Evolutionary conservation across 2,888 invertebrate genomes (phyloP).

Genomic region (Rhagonycha fulva): DNA sequence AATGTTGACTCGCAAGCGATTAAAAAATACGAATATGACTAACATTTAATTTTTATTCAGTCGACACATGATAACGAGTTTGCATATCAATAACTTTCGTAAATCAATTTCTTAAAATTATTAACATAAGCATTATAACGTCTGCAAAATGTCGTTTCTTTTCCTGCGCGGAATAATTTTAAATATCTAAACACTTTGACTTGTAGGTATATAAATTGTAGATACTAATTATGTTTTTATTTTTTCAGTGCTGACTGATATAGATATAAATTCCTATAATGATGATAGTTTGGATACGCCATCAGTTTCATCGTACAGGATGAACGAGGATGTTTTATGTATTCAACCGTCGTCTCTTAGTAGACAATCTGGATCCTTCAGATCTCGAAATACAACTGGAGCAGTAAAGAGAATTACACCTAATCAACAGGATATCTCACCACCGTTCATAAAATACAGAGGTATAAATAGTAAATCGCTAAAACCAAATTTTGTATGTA

Average conservation of each 20-base stretch:
- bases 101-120: neutral
- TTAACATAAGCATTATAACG: neutral
- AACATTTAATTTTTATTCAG: neutral
- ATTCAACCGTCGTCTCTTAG: constrained; percentile 50
- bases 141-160: neutral
- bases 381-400: constrained; percentile 44
- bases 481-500: neutral
- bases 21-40: neutral
- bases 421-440: constrained; percentile 41
- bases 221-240: constrained; percentile 1
- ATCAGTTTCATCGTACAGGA: constrained; percentile 51
- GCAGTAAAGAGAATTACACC: constrained; percentile 41
- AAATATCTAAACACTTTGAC: neutral
- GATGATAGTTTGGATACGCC: constrained; percentile 52
- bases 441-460: constrained; percentile 54
- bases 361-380: constrained; percentile 45
- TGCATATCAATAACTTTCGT: neutral
- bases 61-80: neutral
- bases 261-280: constrained; percentile 60
- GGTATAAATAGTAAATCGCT: constrained; percentile 42
- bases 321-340: constrained; percentile 51
- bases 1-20: neutral
- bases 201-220: neutral
- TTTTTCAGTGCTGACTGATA: constrained; percentile 62
- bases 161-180: neutral